Evolutionary conservation across 2,797 vertebrate genomes (phyloP), one percentile per base, ranked within the genome.

Genomic region (Cynopterus sphinx): DNA sequence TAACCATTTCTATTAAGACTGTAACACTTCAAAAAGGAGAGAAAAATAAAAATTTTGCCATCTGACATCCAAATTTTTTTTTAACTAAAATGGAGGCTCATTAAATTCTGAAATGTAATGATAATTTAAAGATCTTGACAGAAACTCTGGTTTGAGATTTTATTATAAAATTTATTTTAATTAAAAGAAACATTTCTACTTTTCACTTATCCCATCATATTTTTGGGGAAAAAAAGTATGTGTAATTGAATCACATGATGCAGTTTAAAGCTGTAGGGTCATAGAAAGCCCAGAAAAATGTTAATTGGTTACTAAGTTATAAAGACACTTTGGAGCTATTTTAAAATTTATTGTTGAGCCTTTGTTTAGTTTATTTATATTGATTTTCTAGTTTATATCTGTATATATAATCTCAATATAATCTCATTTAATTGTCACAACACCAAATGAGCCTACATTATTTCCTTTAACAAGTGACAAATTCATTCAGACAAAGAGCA

Each of bases 101-200:
- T 97, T 97, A 97, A 91, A 95, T 95, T 94, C 67, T 95, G 85
- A 89, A 26, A 73, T 90, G 33, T 59, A 49, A 33, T 81, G 53
- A 31, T 71, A 24, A 43, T 59, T 31, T 81, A 59, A 87, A 67
- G 82, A 43, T 95, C 19, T 83, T 91, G 71, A 86, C 49, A 90
- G 89, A 91, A 95, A 90, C 36, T 90, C 31, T 91, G 24, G 39
- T 43, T 90, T 92, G 89, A 92, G 39, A 77, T 88, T 96, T 97
- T 88, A 78, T 84, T 92, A n/a, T 82, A 92, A 33, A 71, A 28
- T 84, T 71, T 46, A 83, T 90, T 91, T 96, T 93, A 90, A 87
- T 94, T 89, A 33, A 88, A 75, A 79, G 74, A 49, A 61, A 36
- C 1, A 53, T 51, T 92, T 77, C 17, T 36, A 11, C 12, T 90